These are phyloP conservation scores for Sinocyclocheilus anshuiensis DNA, from an alignment of 2,113 vertebrate species.

Conservation along the genomic window DNA sequence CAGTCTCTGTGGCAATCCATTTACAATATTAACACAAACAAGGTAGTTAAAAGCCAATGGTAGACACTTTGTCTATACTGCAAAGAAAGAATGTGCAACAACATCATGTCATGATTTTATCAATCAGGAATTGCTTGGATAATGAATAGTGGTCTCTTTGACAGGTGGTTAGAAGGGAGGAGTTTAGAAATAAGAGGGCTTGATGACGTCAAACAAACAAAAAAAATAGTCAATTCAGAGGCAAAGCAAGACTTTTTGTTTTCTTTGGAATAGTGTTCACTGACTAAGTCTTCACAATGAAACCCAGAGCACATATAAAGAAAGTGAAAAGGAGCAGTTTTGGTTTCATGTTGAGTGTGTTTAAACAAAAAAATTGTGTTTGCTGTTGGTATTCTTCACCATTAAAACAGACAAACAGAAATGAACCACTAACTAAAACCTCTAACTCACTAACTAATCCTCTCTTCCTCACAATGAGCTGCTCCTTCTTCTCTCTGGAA, in stretches of 20 bases:
- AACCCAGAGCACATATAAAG: background rate
- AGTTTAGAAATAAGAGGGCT: background rate
- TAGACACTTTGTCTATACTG: background rate
- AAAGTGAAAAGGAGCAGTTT: background rate
- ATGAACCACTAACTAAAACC: constrained; percentile 17
- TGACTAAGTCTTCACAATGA: background rate
- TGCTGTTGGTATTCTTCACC: background rate
- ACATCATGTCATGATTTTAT: background rate
- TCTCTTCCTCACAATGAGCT: constrained; percentile 13
- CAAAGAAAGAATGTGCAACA: background rate
- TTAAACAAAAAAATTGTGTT: background rate
- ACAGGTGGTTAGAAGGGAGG: background rate
- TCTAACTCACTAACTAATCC: constrained; percentile 37
- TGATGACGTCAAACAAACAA: background rate
- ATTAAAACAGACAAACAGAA: background rate
- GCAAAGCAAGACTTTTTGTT: background rate
- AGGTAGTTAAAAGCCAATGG: background rate
- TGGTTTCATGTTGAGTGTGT: background rate
- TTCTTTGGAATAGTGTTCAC: background rate
- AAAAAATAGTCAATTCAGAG: background rate
- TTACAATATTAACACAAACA: background rate
- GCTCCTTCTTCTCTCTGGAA: constrained; percentile 6
- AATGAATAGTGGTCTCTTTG: background rate
- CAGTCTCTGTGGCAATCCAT: background rate
- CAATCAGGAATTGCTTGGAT: background rate